Base-by-base conservation (phyloP, 2,888 invertebrate species). In the Allolobophora icterica region DNA sequence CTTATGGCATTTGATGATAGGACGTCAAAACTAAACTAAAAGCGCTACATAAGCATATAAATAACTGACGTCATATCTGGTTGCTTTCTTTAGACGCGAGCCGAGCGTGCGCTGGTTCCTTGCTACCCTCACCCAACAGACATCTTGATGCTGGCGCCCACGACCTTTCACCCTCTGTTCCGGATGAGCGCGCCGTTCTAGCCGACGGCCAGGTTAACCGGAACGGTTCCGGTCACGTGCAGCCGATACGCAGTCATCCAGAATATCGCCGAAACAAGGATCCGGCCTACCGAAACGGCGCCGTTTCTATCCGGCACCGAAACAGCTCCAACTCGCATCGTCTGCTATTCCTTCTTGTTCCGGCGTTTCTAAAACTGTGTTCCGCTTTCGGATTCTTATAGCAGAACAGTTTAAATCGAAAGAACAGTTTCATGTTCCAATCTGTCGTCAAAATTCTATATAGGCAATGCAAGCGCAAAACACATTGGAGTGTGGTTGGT, bases 181-280 rank as follows among this genome's bases (percentile, higher is more conserved):
- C 87, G 1, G 87, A 87, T 38, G 38, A 38, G 35, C 35, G 87
- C 87, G 38, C 35, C 87, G 34, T 38, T 38, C 38, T 38, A 30
- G 71, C 71, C 30, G 71, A 71, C 71, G 71, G 71, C 2, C 71
- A 71, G n/a, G 17, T n/a, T n/a, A 34, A 87, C 87, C 87, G 87
- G 38, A 87, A 87, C 87, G 87, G 87, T 38, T 87, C 87, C 35
- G 87, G 87, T 87, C 87, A 87, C 87, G 38, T 34, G 35, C 34
- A 87, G 34, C 34, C 35, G 87, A 87, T 87, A 87, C 87, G 87
- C 34, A 87, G 87, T 35, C 87, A 87, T 71, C 71, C 71, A n/a
- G 71, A 71, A 71, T 71, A 71, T 38, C 87, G 87, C 35, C 87
- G 87, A 34, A 87, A 87, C 87, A 38, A 87, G 24, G 87, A 87